Evolutionary conservation across 2,113 vertebrate genomes (phyloP).

Genomic region (Phalacrocorax brasilianus): DNA sequence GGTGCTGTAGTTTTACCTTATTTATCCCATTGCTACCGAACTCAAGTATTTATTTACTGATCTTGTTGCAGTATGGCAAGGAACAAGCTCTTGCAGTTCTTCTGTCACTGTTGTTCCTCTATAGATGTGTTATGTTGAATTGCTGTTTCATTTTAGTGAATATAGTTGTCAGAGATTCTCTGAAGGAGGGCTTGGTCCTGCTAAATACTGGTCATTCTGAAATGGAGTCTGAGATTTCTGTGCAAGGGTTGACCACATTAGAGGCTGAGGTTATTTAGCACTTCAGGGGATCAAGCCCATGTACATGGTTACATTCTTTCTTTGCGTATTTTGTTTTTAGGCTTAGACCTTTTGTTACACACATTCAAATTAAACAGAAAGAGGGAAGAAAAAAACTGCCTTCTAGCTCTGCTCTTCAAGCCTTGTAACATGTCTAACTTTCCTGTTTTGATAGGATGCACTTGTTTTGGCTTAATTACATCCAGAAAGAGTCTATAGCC

Average conservation of each 20-base stretch:
- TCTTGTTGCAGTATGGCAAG: background rate
- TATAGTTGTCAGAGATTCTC: background rate
- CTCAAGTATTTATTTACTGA: background rate
- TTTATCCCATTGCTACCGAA: background rate
- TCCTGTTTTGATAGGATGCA: background rate
- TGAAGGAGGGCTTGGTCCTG: background rate
- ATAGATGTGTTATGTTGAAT: background rate
- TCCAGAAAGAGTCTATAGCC: background rate
- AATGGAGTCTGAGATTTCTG: background rate
- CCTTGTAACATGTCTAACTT: background rate
- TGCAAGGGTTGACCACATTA: background rate
- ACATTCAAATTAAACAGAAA: background rate
- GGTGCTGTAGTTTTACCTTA: background rate
- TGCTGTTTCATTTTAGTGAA: background rate
- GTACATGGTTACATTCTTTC: fast-evolving
- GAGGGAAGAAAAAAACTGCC: background rate
- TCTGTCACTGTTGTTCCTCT: background rate
- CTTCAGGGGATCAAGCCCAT: background rate
- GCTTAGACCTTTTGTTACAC: background rate
- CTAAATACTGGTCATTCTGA: background rate
- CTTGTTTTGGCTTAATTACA: background rate
- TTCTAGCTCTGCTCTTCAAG: background rate
- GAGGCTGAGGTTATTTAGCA: background rate
- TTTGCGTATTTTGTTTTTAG: background rate
- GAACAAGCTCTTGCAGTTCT: background rate